Conservation (phyloP, 2,888 invertebrate genomes). For the Leucoptera coffeella region DNA sequence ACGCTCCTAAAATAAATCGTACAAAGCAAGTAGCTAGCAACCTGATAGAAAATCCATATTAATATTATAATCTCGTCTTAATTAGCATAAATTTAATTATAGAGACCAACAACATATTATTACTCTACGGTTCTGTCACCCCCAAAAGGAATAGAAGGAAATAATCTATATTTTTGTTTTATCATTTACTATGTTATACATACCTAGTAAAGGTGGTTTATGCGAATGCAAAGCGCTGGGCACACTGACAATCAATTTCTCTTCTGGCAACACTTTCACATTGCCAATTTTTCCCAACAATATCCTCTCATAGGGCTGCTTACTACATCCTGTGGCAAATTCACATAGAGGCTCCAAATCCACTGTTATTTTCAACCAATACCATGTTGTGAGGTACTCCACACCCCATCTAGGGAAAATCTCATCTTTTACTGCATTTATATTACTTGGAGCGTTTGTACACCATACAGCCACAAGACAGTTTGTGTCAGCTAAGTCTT, state of each 20-base stretch:
- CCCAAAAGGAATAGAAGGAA: too few relatives aligned
- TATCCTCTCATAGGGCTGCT: constrained; percentile 86
- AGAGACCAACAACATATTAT: too few relatives aligned
- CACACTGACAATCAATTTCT: constrained; percentile 68
- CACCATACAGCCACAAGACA: constrained; percentile 86
- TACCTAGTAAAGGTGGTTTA: constrained; percentile 81
- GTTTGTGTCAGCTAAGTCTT: constrained; percentile 50
- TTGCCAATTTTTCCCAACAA: constrained; percentile 30
- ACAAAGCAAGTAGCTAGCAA: too few relatives aligned
- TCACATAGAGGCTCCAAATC: constrained; percentile 62
- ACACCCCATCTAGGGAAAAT: constrained; percentile 79
- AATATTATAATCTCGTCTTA: too few relatives aligned
- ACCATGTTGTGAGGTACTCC: constrained; percentile 66
- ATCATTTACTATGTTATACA: too few relatives aligned
- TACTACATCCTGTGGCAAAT: constrained; percentile 60
- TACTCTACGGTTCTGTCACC: too few relatives aligned
- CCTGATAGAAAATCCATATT: too few relatives aligned
- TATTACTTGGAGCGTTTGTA: constrained; percentile 75
- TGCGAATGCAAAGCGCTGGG: constrained; percentile 93
- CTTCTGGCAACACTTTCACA: constrained; percentile 22
- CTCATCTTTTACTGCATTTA: constrained; percentile 59
- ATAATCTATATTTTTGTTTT: too few relatives aligned
- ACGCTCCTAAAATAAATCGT: too few relatives aligned
- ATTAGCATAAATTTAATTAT: too few relatives aligned
- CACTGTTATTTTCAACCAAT: constrained; percentile 82